These are phyloP conservation scores for Channa striata DNA, from an alignment of 2,797 vertebrate species.

Conservation along the genomic window DNA sequence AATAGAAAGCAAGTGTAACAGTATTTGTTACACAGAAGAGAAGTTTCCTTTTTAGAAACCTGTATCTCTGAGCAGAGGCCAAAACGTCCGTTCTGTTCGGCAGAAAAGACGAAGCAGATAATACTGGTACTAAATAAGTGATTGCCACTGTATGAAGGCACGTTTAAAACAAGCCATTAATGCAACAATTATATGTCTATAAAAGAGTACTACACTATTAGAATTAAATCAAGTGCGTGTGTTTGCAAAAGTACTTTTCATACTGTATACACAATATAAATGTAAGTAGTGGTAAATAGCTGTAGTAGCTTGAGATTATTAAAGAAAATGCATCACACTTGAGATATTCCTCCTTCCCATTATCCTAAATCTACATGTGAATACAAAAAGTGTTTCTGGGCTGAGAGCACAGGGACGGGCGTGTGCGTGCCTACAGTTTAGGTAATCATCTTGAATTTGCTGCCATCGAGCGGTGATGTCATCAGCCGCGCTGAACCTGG, in stretches of 20 bases:
- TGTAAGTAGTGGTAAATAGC: neutral
- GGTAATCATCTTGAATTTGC: constrained; percentile 48
- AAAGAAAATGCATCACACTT: no score
- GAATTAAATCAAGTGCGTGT: neutral
- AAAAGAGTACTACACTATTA: neutral
- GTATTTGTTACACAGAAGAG: neutral
- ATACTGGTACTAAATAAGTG: no score
- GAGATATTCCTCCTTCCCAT: no score
- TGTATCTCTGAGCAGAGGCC: no score
- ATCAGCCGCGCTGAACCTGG: constrained; percentile 54
- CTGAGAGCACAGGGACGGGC: neutral
- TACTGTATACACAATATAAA: neutral
- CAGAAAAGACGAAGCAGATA: no score
- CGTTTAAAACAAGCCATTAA: neutral
- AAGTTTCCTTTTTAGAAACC: no score
- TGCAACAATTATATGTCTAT: neutral
- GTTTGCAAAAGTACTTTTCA: neutral
- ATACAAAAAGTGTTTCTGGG: neutral
- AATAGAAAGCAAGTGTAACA: neutral
- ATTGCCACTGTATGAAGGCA: neutral
- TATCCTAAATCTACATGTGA: no score
- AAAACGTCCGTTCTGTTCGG: no score
- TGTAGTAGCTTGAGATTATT: no score
- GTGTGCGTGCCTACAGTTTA: constrained; percentile 15
- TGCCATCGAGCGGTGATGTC: constrained; percentile 66